phyloP scores from a whole-genome alignment of 2,888 invertebrate species.

The Thera britannica region DNA sequence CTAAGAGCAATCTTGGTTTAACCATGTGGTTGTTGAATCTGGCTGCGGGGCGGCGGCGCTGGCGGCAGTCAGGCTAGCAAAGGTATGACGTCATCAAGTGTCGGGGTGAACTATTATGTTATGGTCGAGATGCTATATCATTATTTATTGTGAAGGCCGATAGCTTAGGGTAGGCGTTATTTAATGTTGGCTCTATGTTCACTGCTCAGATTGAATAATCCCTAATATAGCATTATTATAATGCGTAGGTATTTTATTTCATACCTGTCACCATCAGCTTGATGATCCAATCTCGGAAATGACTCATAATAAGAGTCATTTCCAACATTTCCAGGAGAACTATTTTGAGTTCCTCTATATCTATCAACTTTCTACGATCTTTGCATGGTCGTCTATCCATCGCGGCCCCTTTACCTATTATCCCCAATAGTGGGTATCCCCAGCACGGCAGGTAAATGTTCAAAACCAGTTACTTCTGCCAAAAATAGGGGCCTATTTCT shows the following conservation, averaged over 20 bases:
- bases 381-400: no score
- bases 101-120: background rate
- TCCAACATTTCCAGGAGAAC: no score
- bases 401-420: no score
- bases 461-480: background rate
- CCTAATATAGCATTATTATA: no score
- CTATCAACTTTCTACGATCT: no score
- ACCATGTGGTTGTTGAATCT: conserved; percentile 37
- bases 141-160: conserved; percentile 11
- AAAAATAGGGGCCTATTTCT: background rate
- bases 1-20: conserved; percentile 56
- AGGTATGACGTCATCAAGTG: conserved; percentile 12
- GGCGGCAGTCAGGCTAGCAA: conserved; percentile 12
- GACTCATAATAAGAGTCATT: no score
- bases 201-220: background rate
- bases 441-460: background rate
- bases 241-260: no score
- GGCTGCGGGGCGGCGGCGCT: conserved; percentile 10
- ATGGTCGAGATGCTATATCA: conserved; percentile 1
- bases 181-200: background rate
- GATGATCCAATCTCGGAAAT: no score
- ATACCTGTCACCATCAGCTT: no score
- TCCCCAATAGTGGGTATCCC: no score
- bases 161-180: background rate
- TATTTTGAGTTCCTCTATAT: no score